Percentiles rank a stretch among this genome's conserved stretches.
Conservation (phyloP, 2,797 vertebrate genomes). For the Loriculus beryllinus region DNA sequence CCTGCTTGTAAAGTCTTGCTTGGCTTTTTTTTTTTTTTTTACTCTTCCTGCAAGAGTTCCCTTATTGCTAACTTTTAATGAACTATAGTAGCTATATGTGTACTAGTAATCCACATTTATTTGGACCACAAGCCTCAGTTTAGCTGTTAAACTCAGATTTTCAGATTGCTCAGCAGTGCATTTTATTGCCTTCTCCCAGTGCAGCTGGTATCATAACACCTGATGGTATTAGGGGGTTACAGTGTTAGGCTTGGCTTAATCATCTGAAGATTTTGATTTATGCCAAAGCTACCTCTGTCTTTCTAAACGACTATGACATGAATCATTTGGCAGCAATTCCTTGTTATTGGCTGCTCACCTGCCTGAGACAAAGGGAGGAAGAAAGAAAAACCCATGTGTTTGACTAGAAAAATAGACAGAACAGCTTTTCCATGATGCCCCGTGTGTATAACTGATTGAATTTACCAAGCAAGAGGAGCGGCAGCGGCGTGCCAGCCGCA, state of each 20-base stretch:
- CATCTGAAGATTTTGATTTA: not conserved
- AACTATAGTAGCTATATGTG: not conserved
- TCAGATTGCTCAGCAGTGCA: not conserved
- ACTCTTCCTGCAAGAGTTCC: not conserved
- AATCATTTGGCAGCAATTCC: constrained; percentile 21
- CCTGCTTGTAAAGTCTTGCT: not conserved
- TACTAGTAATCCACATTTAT: not conserved
- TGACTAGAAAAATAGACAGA: not conserved
- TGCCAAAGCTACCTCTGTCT: not conserved
- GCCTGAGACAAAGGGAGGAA: not conserved
- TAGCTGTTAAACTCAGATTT: not conserved
- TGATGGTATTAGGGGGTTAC: not conserved
- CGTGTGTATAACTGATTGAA: not conserved
- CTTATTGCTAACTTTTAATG: not conserved
- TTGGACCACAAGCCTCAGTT: not conserved
- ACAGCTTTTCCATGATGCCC: not conserved
- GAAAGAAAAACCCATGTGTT: not conserved
- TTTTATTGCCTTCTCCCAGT: not conserved
- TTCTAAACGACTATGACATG: not conserved
- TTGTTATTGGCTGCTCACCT: not conserved
- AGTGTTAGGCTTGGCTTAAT: not conserved
- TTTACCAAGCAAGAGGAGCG: not conserved
- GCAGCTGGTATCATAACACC: not conserved
- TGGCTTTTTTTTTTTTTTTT: not conserved
- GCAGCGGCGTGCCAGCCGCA: not conserved